These are phyloP conservation scores for Periophthalmus modestus DNA, from an alignment of 2,113 vertebrate genomes.

Conservation along the genomic window DNA sequence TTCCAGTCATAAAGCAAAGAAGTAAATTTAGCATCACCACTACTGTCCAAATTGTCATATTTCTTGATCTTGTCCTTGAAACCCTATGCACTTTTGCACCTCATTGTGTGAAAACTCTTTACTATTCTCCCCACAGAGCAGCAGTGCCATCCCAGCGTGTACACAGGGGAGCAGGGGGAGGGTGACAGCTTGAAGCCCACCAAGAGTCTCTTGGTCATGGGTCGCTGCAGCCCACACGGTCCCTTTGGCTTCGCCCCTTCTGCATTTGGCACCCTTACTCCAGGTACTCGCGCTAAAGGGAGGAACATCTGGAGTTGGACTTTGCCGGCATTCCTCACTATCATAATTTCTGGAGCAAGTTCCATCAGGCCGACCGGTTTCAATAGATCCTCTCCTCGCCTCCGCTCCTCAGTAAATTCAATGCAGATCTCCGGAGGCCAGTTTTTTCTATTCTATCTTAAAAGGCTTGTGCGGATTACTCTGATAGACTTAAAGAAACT, in stretches of 20 bases:
- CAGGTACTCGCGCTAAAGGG: slow-evolving; percentile 44
- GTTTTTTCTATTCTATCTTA: slow-evolving; percentile 14
- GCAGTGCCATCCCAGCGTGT: slow-evolving; percentile 27
- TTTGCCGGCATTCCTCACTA: slow-evolving; percentile 51
- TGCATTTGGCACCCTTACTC: slow-evolving; percentile 33
- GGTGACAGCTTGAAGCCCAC: slow-evolving; percentile 38
- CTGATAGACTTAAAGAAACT: slow-evolving; percentile 10
- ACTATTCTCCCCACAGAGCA: slow-evolving; percentile 36
- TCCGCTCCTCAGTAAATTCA: slow-evolving; percentile 35
- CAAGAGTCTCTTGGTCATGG: slow-evolving; percentile 5
- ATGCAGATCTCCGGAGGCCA: slow-evolving; percentile 39
- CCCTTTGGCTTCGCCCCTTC: slow-evolving; percentile 13
- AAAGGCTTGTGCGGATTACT: slow-evolving; percentile 31
- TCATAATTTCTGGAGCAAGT: slow-evolving; percentile 52
- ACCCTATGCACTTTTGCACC: too few relatives aligned
- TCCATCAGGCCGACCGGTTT: slow-evolving; percentile 49
- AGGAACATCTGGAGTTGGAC: slow-evolving; percentile 44
- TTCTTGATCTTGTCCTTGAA: neutral
- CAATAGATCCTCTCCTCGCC: slow-evolving; percentile 32
- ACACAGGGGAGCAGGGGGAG: slow-evolving; percentile 40
- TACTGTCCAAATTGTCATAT: neutral
- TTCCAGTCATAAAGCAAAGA: neutral
- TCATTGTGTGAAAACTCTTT: neutral
- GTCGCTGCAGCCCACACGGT: slow-evolving; percentile 32
- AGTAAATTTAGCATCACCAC: neutral